Percentiles rank a stretch among this genome's conserved stretches.
Conservation (phyloP, 2,797 vertebrate species). For the Arrhamphus sclerolepis region DNA sequence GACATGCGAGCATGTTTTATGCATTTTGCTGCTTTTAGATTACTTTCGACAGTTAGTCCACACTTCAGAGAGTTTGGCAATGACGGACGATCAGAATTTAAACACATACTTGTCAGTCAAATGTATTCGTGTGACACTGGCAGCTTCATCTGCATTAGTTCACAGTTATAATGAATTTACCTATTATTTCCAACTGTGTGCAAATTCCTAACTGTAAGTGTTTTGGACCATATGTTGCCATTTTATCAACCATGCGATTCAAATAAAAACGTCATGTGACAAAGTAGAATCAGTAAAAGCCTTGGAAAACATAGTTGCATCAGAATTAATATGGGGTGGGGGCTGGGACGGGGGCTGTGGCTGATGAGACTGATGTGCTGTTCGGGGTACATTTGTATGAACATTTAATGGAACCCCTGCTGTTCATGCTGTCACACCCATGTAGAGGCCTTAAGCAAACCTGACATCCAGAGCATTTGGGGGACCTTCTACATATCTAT, state of each 20-base stretch:
- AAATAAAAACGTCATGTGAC: conserved; percentile 1
- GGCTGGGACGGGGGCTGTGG: conserved; percentile 17
- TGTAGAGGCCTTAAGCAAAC: conserved; percentile 54
- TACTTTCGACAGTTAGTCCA: too few relatives aligned
- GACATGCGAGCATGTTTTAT: too few relatives aligned
- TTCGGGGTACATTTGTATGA: conserved; percentile 57
- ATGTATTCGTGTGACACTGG: too few relatives aligned
- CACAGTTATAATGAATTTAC: too few relatives aligned
- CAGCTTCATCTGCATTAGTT: too few relatives aligned
- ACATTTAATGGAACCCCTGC: conserved; percentile 72
- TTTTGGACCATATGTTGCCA: too few relatives aligned
- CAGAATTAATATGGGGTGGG: conserved; percentile 28
- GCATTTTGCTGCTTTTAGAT: too few relatives aligned
- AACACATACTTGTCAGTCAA: too few relatives aligned
- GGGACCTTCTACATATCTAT: conserved; percentile 41
- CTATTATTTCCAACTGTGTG: too few relatives aligned
- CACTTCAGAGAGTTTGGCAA: too few relatives aligned
- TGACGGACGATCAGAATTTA: too few relatives aligned
- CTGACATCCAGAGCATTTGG: conserved; percentile 66
- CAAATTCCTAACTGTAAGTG: too few relatives aligned
- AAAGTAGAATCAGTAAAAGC: conserved; percentile 13
- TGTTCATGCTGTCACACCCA: conserved; percentile 16
- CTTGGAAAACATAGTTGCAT: conserved; percentile 15
- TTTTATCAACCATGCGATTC: neutral
- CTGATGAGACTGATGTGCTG: conserved; percentile 18